Base-by-base conservation (phyloP, 2,888 invertebrate genomes). In the Scelioninae gen. 1 region DNA sequence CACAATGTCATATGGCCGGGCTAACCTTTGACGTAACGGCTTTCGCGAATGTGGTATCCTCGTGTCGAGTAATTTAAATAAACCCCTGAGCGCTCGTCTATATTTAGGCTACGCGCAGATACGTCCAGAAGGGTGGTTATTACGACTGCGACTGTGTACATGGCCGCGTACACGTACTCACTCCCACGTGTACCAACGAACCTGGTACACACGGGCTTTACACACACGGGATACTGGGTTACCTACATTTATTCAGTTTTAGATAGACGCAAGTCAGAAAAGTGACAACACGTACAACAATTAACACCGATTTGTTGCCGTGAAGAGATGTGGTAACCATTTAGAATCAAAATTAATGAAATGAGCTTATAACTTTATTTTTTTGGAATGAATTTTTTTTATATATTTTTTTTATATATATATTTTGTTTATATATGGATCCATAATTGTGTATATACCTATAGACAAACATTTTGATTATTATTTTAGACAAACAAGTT, bases 21-120 rank as follows among this genome's bases (percentile, higher is more conserved):
- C 65, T 79, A 86, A 75, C 86, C 86, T 87, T 86, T 82, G 80
- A 72, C 83, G 84, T 84, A 53, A 84, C 77, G 78, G 84, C 85
- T 87, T 79, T 71, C 65, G 74, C 74, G 68, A 81, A 71, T 77
- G 68, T 74, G 79, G 83, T 82, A 86, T 84, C 71, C 77, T 82
- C 83, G 82, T 74, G 85, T 82, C 55, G 84, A 85, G 85, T 87
- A 89, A 88, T 88, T 89, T 88, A 88, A 88, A 88, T 87, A 88
- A 88, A 88, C 85, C 65, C 58, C 84, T 85, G 81, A 75, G 84
- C 86, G 79, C 76, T 84, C 34, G 84, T 88, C 88, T 87, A 88
- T 86, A 86, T 88, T 86, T 88, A 88, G 85, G 80, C 53, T 38
- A 47, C 53, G 68, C 84, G 79, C 76, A 49, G 55, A 80, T 80